A percentile compares a stretch with the other conserved stretches of the same genome.
Conservation (phyloP, 2,113 vertebrate genomes). For the Aptenodytes forsteri region DNA sequence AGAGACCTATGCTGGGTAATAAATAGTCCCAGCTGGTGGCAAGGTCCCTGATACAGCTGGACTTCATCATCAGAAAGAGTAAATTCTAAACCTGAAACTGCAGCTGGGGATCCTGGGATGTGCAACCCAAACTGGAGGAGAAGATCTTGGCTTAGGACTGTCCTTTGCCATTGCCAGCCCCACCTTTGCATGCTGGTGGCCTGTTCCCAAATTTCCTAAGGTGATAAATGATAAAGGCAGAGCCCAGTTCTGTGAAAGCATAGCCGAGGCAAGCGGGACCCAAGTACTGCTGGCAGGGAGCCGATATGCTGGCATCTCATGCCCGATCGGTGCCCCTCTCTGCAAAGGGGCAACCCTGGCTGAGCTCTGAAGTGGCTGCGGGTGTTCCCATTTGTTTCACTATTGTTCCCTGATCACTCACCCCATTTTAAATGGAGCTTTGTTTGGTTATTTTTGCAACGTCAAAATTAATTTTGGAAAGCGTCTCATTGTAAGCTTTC, state of each 20-base stretch:
- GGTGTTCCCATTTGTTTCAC: not conserved
- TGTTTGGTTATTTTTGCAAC: constrained; percentile 7
- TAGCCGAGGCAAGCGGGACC: rapidly evolving
- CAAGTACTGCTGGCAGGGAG: not conserved
- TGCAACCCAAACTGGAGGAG: not conserved
- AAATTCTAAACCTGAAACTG: not conserved
- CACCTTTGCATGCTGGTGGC: rapidly evolving
- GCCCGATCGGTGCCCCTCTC: not conserved
- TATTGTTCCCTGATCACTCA: not conserved
- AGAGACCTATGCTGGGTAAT: not conserved
- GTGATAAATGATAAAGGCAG: not conserved
- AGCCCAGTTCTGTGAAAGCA: not conserved
- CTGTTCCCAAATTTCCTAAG: not conserved
- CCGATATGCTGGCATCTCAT: rapidly evolving
- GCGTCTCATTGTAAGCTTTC: constrained; percentile 1
- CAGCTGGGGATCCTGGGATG: not conserved
- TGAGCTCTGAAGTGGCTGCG: not conserved
- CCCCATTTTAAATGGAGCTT: not conserved
- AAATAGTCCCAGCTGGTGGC: not conserved
- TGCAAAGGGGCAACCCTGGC: not conserved
- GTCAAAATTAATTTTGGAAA: not conserved
- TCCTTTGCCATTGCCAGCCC: not conserved
- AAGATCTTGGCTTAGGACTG: not conserved
- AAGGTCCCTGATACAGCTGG: not conserved
- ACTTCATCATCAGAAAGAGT: not conserved